Evolutionary conservation across 2,797 vertebrate genomes (phyloP), one percentile per base, ranked within the genome.

Genomic region (Brotula barbata): DNA sequence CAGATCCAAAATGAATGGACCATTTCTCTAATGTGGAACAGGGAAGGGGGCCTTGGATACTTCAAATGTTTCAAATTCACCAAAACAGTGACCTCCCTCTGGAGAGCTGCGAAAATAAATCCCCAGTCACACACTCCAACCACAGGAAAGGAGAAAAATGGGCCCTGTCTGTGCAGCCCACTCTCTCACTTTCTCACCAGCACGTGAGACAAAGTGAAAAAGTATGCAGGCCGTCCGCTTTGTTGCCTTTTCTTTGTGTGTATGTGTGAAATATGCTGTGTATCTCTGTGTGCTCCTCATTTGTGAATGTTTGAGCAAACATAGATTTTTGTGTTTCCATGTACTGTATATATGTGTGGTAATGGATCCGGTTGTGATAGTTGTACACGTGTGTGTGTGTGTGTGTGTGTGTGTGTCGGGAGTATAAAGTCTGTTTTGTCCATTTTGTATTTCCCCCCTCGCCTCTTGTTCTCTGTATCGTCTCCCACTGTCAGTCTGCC

Each of bases 31-130:
- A 92, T 89, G 82, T 73, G 81, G 83, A 89, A 82, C 90, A 90
- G 86, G 87, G 77, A 77, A 39, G 44, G 62, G 54, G 79, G 76
- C 43, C 64, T 81, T 58, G 58, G 83, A 88, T 87, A 88, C 87
- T 90, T 91, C 85, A 90, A 88, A 90, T 90, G 85, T 84, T 90
- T 90, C 75, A 85, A 82, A 89, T 89, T 88, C 80, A 84, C 69
- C 75, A 81, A 88, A 90, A 81, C 68, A 81, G 57, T 82, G 80
- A 85, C 74, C 81, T 84, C 77, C 84, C 86, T 83, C 68, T 42
- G 43, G 68, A 86, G 84, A 83, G 62, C 74, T 84, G 87, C 55
- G 66, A 84, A 88, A 87, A 89, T 84, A 89, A 90, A 90, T 88
- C 83, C 78, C 76, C 64, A 80, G 81, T 80, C 77, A 84, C 76